Evolutionary conservation across 2,888 invertebrate genomes (phyloP), one percentile per base, ranked within the genome.

Genomic region (Lordiphosa andalusiaca): DNA sequence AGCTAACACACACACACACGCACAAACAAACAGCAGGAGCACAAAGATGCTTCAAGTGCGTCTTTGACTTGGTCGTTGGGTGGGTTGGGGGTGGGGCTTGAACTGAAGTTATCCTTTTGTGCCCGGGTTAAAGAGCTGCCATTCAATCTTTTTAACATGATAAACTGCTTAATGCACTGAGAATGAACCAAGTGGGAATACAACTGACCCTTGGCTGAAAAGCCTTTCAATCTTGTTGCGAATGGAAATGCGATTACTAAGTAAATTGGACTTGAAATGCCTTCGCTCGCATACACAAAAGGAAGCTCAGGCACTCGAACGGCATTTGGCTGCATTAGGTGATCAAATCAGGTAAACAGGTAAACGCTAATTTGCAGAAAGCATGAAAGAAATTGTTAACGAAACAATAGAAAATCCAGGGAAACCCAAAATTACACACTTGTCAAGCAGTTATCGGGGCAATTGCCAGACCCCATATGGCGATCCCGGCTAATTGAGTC

Each of bases 101-200:
- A 39, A 42, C 19, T 47, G 39, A 53, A 53, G 73, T 69, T 82
- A 58, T 72, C 67, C 69, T 75, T 67, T 75, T 55, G 59, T 59
- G 59, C 33, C 10, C 13, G 38, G 39, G 13, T 30, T 36, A 41
- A 30, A 23, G 57, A 57, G 35, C 55, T 62, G 65, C 76, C 68
- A 74, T 81, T 71, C 53, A 67, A 65, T 67, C 65, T 67, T 81
- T 53, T 77, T 68, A 84, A 74, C 84, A 53, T 73, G 82, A 81
- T 77, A 81, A 77, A 71, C 68, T 71, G 64, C 68, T 71, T 84
- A 77, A 77, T 81, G 82, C 55, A 63, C 53, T 60, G 67, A 39
- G 35, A 35, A 41, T 38, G 41, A 41, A 33, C 55, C 52, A 25
- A 25, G 36, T 35, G 55, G 25, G 42, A 40, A 56, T 42, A 38